Evolutionary conservation across 1,140 invertebrate species (phyloP), one percentile per base, ranked within the genome.

Genomic region (Drosophila tani): DNA sequence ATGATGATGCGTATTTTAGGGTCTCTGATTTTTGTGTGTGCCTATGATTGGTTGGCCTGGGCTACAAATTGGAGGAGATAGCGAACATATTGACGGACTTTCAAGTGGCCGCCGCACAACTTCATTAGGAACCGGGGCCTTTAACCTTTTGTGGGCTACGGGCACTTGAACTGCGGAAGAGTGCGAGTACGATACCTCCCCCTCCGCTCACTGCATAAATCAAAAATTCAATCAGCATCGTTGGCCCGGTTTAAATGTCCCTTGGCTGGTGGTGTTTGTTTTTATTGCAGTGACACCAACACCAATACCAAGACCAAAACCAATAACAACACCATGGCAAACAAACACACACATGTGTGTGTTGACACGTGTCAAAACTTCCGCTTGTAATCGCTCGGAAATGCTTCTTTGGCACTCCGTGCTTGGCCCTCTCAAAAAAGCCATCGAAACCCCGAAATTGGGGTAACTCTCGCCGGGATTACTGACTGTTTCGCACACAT

Each of bases 351-450:
- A 68, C 45, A 66, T 49, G 60, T 62, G 64, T 85, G 79, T 69
- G 82, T 84, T 87, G 91, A 92, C 91, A 92, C 91, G 91, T 92
- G 91, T 92, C 91, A 92, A 85, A 92, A 92, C 91, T 92, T 92
- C 91, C 91, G 91, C 65, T 91, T 79, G 79, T 75, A 91, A 91
- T 90, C 85, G 85, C 82, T 82, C 85, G 85, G 85, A 90, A 90
- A 82, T 85, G 88, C 85, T 90, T 90, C 74, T 63, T 59, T 64
- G 77, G 65, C 83, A 87, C 81, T 87, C 70, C 78, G 84, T 73
- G 81, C 81, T 43, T 76, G 59, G 85, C 74, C 73, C 74, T 75
- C 74, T 69, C 82, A 58, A 73, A 64, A 75, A 51, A 78, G 65
- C 64, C 51, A 79, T 70, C 69, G 69, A 75, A 65, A 59, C 27